Evolutionary conservation across 1,140 invertebrate genomes (phyloP), one percentile per base, ranked within the genome.

Genomic region (Prorops nasuta): DNA sequence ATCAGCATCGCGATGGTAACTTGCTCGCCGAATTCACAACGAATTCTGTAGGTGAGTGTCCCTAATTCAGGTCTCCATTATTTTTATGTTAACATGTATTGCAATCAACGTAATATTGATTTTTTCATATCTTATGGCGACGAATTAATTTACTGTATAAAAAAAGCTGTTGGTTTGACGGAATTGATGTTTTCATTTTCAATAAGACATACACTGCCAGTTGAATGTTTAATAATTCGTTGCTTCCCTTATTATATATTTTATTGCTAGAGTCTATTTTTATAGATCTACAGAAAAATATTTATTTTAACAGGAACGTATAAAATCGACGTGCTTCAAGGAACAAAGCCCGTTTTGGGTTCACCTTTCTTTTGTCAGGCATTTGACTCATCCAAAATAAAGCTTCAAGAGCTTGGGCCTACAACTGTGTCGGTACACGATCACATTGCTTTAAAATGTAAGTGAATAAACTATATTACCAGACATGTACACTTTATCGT

Each of bases 311-410:
- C 62, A 85, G 88, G 89, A 20, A 79, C 81, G 2, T 89, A 91
- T 63, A 86, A 84, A 58, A 86, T 92, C 51, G 88, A 98, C 72
- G 94, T 98, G 1, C 79, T 96, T 10, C 95, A 96, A 72, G 87
- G 91, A 52, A 91, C 93, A 0, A 92, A 94, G 66, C 86, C 90
- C 14, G 84, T 99, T 15, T 82, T 87, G n/a, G 95, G 96, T 15
- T 98, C 94, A 56, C 97, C 97, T 14, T 99, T 95, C 76, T 89
- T 85, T 49, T 97, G 96, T 65, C 92, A 98, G 74, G 91, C 94
- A 1, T 97, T 93, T 69, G 95, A 99, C 77, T 84, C 93, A 9
- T 85, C 84, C 32, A 90, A 88, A 79, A 84, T 89, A 3, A 82
- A 82, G 54, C 69, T 90, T 17, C 83, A 87, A 47, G 87, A 88